phyloP scores from a whole-genome alignment of 2,888 invertebrate species.

The Parnassius mnemosyne region DNA sequence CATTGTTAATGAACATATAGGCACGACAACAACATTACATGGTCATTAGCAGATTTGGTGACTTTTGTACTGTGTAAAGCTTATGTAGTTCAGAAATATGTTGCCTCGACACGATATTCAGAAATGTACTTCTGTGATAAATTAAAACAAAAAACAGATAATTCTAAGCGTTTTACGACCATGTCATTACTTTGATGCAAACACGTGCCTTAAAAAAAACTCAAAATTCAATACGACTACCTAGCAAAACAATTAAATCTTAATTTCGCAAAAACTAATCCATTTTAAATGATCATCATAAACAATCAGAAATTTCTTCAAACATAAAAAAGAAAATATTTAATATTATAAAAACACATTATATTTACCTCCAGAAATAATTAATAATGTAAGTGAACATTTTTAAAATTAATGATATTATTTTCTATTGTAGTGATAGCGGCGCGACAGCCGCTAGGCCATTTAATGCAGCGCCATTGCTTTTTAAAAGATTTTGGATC shows the following conservation, averaged over 20 bases:
- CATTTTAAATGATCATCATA: too few species aligned
- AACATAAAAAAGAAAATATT: not conserved
- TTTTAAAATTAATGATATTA: conserved; percentile 19
- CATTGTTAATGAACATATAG: conserved; percentile 32
- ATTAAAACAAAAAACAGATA: not conserved
- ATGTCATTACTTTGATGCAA: not conserved
- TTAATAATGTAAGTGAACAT: conserved; percentile 29
- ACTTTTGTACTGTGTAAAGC: conserved; percentile 12
- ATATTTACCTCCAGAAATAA: not conserved
- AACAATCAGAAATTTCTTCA: too few species aligned
- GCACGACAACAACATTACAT: conserved; percentile 35
- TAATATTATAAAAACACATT: not conserved
- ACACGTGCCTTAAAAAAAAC: too few species aligned
- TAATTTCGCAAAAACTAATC: too few species aligned
- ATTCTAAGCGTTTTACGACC: not conserved
- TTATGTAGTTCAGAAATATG: conserved; percentile 35
- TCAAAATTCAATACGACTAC: too few species aligned
- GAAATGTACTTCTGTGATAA: conserved; percentile 9
- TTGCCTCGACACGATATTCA: conserved; percentile 32
- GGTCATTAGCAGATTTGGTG: conserved; percentile 39
- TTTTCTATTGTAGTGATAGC: conserved; percentile 23
- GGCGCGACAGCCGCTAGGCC: conserved; percentile 28
- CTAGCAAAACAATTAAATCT: too few species aligned
- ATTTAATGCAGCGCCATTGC: conserved; percentile 29
- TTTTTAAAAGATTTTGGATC: conserved; percentile 14